Base-by-base conservation (phyloP, 2,797 vertebrate genomes). In the Hylomyscus alleni region DNA sequence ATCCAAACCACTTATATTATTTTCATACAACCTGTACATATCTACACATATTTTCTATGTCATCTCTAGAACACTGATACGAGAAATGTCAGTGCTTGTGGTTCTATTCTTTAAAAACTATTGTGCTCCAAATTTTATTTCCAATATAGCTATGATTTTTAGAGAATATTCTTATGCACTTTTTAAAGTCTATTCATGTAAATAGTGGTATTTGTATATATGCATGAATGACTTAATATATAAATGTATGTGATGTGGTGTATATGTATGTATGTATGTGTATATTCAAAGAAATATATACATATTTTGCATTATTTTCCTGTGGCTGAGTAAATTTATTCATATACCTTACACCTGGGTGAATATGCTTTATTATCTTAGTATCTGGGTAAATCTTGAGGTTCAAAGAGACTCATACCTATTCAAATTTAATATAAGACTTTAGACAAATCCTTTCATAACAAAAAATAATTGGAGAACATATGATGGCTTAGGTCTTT, bases 401-500 rank as follows among this genome's bases (percentile, higher is more conserved):
- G 90, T 97, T 78, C 95, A 96, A 95, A 93, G 96, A 97, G 96
- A 97, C 97, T 98, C 85, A 97, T 95, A 97, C 96, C 95, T 97
- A 96, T 98, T 98, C 91, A 97, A 97, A 97, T 98, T 97, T 98
- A 98, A 98, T 97, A 97, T 94, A 92, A 96, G 96, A 97, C 89
- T 97, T 98, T 80, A 98, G 98, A 98, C 91, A 98, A 98, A 98
- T 98, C 96, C 96, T 98, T 98, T 98, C 98, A 97, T 98, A 98
- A 98, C 95, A 97, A 96, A 97, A 97, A 98, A 96, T 95, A 97
- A 97, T 97, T 98, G 96, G 96, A 97, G 95, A 97, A 93, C 90
- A 96, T 97, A 92, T 97, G 97, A 98, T 98, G 96, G 95, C 94
- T 98, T 98, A 98, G 98, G 97, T 98, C 98, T 98, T 98, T 98